A percentile compares a stretch with the other conserved stretches of the same genome.
Conservation (phyloP, 2,797 vertebrate genomes). For the Pterois miles region DNA sequence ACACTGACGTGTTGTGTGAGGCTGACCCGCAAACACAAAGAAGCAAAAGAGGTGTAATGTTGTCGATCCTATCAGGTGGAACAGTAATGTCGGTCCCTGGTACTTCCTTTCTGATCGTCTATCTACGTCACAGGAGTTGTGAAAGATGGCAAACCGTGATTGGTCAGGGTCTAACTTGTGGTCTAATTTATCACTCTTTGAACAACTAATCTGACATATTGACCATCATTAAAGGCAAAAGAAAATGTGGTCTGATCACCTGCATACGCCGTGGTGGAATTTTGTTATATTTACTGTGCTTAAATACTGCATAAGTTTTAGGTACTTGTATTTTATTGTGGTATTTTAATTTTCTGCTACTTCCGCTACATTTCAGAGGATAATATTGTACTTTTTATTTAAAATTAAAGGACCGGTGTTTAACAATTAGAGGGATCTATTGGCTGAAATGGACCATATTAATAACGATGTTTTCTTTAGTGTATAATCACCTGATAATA, state of each 20-base stretch:
- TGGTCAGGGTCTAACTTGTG: not conserved
- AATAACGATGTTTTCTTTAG: no score
- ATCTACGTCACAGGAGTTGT: not conserved
- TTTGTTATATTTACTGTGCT: not conserved
- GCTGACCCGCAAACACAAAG: not conserved
- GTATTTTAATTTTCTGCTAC: not conserved
- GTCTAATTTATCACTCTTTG: not conserved
- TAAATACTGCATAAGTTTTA: no score
- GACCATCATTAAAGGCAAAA: not conserved
- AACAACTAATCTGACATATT: not conserved
- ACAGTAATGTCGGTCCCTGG: not conserved
- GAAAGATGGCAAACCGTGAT: not conserved
- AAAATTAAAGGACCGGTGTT: no score
- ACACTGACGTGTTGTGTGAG: not conserved
- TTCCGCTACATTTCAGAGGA: accelerated
- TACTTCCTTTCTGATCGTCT: not conserved
- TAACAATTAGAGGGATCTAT: no score
- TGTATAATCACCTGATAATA: no score
- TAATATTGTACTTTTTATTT: not conserved
- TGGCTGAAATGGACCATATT: no score
- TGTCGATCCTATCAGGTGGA: not conserved
- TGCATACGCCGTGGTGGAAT: not conserved
- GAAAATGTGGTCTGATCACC: not conserved
- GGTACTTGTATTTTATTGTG: not conserved
- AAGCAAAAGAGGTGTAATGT: not conserved